Percentiles rank a stretch among this genome's conserved stretches.
Conservation (phyloP, 1,140 invertebrate species). For the Gryllus bimaculatus region DNA sequence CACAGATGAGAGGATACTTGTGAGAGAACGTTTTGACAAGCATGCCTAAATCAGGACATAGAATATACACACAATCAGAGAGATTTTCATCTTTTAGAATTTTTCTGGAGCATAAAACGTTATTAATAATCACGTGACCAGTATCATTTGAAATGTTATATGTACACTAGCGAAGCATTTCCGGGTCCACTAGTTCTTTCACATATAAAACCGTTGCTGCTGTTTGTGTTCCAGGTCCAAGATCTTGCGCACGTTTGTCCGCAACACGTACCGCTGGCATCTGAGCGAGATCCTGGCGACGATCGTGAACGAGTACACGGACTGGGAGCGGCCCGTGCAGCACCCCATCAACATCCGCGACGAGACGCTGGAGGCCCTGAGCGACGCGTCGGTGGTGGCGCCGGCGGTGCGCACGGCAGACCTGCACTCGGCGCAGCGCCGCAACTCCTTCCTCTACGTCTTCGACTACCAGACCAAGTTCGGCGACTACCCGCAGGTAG, state of each 20-base stretch:
- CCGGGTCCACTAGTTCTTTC: too few relatives aligned
- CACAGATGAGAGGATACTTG: too few relatives aligned
- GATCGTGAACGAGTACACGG: slow-evolving; percentile 93
- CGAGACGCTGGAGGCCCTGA: slow-evolving; percentile 85
- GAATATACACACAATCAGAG: too few relatives aligned
- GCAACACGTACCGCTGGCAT: slow-evolving; percentile 77
- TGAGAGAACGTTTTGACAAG: too few relatives aligned
- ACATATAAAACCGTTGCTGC: too few relatives aligned
- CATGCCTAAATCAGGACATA: too few relatives aligned
- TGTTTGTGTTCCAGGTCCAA: slow-evolving; percentile 48
- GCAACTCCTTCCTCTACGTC: slow-evolving; percentile 83
- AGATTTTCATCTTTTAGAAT: too few relatives aligned
- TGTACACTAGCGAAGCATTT: too few relatives aligned
- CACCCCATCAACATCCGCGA: slow-evolving; percentile 89
- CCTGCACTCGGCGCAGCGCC: slow-evolving; percentile 73
- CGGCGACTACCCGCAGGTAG: slow-evolving; percentile 81
- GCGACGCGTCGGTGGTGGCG: slow-evolving; percentile 87
- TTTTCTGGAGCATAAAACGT: too few relatives aligned
- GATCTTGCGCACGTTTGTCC: slow-evolving; percentile 82
- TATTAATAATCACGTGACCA: too few relatives aligned
- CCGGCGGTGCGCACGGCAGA: slow-evolving; percentile 86
- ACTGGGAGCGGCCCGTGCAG: slow-evolving; percentile 88
- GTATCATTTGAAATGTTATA: too few relatives aligned
- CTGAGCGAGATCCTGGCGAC: slow-evolving; percentile 74
- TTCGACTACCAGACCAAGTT: slow-evolving; percentile 90